Evolutionary conservation across 1,140 invertebrate genomes (phyloP), one percentile per base, ranked within the genome.

Genomic region (Drosophila rhopaloa): DNA sequence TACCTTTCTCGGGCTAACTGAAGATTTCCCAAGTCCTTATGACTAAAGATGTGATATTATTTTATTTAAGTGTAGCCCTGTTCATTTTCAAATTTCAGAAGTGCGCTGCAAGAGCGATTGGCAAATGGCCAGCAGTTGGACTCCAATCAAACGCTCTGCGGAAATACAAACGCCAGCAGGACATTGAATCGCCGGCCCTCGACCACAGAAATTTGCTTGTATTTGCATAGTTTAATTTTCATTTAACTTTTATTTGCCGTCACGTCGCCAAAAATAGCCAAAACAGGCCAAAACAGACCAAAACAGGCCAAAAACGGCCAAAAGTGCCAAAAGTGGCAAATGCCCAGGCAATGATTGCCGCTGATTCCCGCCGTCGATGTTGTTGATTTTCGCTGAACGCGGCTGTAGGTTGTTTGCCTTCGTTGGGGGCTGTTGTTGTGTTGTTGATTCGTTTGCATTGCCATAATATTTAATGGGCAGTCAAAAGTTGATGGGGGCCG

Each of bases 381-480:
- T 56, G 55, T 32, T 46, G 43, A 32, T 68, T 16, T 47, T 55
- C 32, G 16, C 37, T 19, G 19, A 19, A 19, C 19, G 19, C 19
- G 63, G 66, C 13, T 68, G 37, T 48, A 7, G 29, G 14, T 32
- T 41, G 19, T 53, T 54, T 53, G 71, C 44, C 47, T 38, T 54
- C 63, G 51, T 58, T 55, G 24, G 4, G 14, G 27, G 29, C 27
- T 62, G 57, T 14, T 63, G 58, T 55, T 60, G 71, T 62, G 57
- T 13, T 63, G 70, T 60, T 67, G 73, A 65, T 71, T 79, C 79
- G 62, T 76, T 79, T 73, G 81, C 76, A 78, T 81, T 81, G 82
- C 68, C 75, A 86, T 81, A 86, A 85, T 79, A 85, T 79, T 79
- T 79, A 84, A 83, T 79, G 60, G 76, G 38, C 76, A 81, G 73